These are phyloP conservation scores for Myotis vivesi DNA, from an alignment of 2,797 vertebrate species.

Conservation along the genomic window DNA sequence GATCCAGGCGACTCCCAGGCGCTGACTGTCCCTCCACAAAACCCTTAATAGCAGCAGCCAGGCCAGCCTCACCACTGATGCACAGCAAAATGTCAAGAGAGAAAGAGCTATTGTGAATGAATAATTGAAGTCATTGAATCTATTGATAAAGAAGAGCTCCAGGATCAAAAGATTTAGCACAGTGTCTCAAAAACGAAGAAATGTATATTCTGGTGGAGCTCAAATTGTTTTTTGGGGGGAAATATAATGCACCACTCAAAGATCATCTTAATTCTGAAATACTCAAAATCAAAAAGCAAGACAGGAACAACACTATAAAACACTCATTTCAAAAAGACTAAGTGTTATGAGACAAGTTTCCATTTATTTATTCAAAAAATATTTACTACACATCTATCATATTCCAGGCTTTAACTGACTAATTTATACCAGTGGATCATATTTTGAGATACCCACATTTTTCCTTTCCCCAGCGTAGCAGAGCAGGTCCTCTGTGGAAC, in stretches of 20 bases:
- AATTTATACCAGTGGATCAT: background rate
- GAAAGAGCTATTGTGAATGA: background rate
- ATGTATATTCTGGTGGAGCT: background rate
- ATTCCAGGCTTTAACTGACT: background rate
- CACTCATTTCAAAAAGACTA: background rate
- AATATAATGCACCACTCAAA: background rate
- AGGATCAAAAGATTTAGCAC: background rate
- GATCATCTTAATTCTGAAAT: constrained; percentile 17
- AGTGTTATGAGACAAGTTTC: background rate
- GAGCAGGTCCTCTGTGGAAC: background rate
- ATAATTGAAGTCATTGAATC: background rate
- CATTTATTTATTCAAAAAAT: background rate
- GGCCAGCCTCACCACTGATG: background rate
- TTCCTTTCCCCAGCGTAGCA: background rate
- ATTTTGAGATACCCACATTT: background rate
- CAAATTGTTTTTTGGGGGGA: constrained; percentile 34
- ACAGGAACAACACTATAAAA: constrained; percentile 25
- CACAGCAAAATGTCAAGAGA: background rate
- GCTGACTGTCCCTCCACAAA: background rate
- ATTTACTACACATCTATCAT: background rate
- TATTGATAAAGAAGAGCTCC: background rate
- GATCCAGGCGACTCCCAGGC: background rate
- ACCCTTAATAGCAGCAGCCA: background rate
- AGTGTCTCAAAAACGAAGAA: background rate
- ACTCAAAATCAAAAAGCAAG: background rate